A percentile compares a stretch with the other conserved stretches of the same genome.
Conservation (phyloP, 2,888 invertebrate species). For the Polydrusus tereticollis region DNA sequence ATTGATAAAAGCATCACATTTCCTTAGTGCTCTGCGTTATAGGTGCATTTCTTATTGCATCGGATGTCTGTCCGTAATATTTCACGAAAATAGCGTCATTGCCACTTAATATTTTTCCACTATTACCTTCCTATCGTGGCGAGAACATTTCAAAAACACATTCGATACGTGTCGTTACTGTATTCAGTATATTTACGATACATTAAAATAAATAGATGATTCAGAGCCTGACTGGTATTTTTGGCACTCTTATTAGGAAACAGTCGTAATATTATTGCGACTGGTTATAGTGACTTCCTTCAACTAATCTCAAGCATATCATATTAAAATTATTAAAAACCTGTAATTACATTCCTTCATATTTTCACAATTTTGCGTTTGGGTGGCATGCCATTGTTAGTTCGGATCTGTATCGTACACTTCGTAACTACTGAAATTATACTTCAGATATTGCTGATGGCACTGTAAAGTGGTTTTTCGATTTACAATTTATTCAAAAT, state of each 20-base stretch:
- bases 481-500: conserved; percentile 33
- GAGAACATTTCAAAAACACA: conserved; percentile 39
- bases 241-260: not conserved
- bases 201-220: conserved; percentile 20
- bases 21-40: conserved; percentile 23
- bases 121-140: conserved; percentile 46
- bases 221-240: not conserved
- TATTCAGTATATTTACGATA: conserved; percentile 41
- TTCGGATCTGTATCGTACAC: not conserved
- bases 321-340: no score
- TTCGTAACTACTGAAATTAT: conserved; percentile 3
- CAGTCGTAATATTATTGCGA: not conserved
- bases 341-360: not conserved
- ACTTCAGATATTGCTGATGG: conserved; percentile 18
- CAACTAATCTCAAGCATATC: no score
- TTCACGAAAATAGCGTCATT: conserved; percentile 46
- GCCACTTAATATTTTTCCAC: conserved; percentile 45
- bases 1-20: conserved; percentile 18
- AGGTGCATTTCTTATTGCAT: conserved; percentile 32
- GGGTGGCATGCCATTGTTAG: no score
- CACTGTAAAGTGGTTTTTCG: conserved; percentile 17
- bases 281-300: no score
- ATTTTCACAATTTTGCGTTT: no score
- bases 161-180: conserved; percentile 39
- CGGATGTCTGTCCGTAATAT: conserved; percentile 39